These are phyloP conservation scores for Perdix hodgsoniae DNA, from an alignment of 2,797 vertebrate genomes.

Conservation along the genomic window DNA sequence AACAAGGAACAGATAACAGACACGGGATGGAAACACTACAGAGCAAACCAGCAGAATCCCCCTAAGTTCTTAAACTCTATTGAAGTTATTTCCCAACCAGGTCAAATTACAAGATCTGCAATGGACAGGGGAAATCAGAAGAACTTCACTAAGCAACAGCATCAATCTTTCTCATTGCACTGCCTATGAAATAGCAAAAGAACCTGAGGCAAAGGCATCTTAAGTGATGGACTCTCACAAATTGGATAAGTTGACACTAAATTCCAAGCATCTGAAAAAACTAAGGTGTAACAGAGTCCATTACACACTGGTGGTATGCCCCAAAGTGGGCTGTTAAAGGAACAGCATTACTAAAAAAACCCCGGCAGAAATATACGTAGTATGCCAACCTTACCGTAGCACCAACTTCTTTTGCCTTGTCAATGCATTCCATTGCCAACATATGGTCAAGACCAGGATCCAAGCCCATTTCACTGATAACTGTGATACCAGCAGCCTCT, in stretches of 20 bases:
- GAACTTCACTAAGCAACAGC: not conserved
- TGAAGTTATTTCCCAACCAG: not conserved
- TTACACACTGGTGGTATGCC: not conserved
- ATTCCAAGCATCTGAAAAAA: not conserved
- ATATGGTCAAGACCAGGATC: conserved; percentile 98
- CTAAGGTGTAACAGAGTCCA: not conserved
- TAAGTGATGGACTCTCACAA: not conserved
- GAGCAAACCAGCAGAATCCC: not conserved
- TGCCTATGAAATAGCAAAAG: not conserved
- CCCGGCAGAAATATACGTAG: not conserved
- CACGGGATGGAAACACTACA: not conserved
- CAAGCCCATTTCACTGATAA: conserved; percentile 93
- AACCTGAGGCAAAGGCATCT: not conserved
- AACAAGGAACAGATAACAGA: not conserved
- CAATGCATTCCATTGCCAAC: conserved; percentile 97
- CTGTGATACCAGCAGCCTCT: conserved; percentile 90
- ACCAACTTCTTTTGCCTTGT: conserved; percentile 92
- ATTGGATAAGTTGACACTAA: not conserved
- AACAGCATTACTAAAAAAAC: not conserved
- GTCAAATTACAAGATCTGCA: not conserved
- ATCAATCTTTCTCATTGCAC: not conserved
- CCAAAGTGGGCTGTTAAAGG: not conserved
- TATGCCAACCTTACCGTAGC: conserved; percentile 85
- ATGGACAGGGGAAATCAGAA: not conserved
- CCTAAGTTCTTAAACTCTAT: not conserved